phyloP scores from a whole-genome alignment of 2,888 invertebrate genomes.

The Tetanocera ferruginea region DNA sequence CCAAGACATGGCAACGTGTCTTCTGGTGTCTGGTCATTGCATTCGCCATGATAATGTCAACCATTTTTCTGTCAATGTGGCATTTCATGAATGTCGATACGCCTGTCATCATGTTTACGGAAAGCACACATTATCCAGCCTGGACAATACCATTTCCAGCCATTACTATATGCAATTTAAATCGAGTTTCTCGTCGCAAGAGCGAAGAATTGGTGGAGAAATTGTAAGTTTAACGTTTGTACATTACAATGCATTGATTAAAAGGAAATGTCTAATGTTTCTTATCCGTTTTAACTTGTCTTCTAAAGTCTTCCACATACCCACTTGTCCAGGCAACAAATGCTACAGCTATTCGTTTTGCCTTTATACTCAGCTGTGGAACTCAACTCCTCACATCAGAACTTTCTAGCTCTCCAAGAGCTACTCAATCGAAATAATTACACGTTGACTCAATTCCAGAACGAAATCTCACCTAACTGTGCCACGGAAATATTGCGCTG shows the following conservation, averaged over 20 bases:
- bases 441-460: conserved; percentile 52
- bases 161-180: conserved; percentile 72
- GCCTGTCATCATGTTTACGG: conserved; percentile 73
- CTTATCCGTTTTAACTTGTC: not conserved
- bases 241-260: not conserved
- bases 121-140: conserved; percentile 70
- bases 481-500: conserved; percentile 72
- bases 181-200: conserved; percentile 70
- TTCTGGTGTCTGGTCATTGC: conserved; percentile 74
- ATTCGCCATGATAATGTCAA: conserved; percentile 71
- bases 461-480: conserved; percentile 71
- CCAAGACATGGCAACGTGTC: conserved; percentile 59
- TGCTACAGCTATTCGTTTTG: conserved; percentile 51
- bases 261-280: not conserved
- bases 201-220: conserved; percentile 60
- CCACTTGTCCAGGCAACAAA: conserved; percentile 31
- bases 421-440: conserved; percentile 53
- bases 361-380: conserved; percentile 49
- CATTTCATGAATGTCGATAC: conserved; percentile 73
- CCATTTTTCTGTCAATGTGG: conserved; percentile 72
- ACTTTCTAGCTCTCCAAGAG: conserved; percentile 48
- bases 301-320: not conserved
- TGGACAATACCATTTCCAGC: conserved; percentile 73
- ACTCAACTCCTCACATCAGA: conserved; percentile 34
- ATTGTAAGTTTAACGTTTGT: conserved; percentile 62